phyloP scores from a whole-genome alignment of 2,113 vertebrate species.

The Myrmophylax atrothorax region DNA sequence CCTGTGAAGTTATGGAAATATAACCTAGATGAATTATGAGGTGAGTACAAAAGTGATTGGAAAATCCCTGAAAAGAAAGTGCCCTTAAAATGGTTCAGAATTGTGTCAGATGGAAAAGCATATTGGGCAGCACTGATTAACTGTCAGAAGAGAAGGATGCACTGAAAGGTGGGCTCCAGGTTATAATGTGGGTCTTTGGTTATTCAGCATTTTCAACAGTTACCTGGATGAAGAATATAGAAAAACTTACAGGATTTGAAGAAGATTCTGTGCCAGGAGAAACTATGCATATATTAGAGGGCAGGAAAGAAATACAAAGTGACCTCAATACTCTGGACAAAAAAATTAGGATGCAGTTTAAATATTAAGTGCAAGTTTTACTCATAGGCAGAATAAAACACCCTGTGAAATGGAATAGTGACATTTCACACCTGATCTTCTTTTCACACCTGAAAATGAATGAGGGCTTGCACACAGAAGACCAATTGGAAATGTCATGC shows the following conservation, averaged over 20 bases:
- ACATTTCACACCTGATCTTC: background rate
- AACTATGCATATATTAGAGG: background rate
- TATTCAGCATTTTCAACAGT: background rate
- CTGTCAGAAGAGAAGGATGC: background rate
- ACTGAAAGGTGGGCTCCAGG: background rate
- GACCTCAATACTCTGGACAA: background rate
- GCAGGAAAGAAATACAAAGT: background rate
- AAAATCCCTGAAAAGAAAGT: background rate
- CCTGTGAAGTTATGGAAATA: background rate
- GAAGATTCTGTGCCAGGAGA: background rate
- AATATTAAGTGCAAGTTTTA: background rate
- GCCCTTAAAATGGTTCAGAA: background rate
- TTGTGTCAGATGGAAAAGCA: background rate
- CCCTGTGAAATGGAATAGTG: background rate
- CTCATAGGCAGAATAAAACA: background rate
- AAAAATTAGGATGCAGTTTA: background rate
- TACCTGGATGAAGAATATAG: background rate
- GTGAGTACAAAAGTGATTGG: background rate
- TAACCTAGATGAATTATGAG: background rate
- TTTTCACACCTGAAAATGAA: background rate
- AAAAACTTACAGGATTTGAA: background rate
- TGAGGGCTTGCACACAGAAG: background rate
- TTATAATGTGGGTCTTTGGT: background rate
- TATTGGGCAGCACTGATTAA: background rate
- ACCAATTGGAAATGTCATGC: background rate